phyloP scores from a whole-genome alignment of 2,888 invertebrate species.

The Thereva nobilitata region DNA sequence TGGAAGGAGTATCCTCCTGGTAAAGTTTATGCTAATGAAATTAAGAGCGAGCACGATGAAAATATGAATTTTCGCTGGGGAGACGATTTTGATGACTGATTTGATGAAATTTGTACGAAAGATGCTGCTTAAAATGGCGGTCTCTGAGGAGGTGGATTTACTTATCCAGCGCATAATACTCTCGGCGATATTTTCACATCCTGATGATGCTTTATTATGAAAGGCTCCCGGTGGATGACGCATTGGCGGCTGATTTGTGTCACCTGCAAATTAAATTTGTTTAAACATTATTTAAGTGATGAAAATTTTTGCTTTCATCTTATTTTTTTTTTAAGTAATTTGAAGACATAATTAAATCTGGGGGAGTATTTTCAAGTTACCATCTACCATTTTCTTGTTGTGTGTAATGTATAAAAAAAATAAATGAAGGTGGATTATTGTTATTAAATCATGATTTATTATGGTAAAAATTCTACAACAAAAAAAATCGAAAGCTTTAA shows the following conservation, averaged over 20 bases:
- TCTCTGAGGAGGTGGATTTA: background rate
- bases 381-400: no score
- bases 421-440: no score
- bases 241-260: conserved; percentile 57
- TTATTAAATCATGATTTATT: no score
- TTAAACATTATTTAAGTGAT: background rate
- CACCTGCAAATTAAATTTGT: conserved; percentile 47
- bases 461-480: no score
- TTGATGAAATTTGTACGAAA: conserved; percentile 36
- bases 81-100: conserved; percentile 40
- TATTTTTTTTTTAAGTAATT: no score
- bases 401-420: no score
- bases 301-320: background rate
- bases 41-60: conserved; percentile 37
- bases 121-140: conserved; percentile 22
- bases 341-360: no score
- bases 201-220: conserved; percentile 56
- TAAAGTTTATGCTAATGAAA: conserved; percentile 40
- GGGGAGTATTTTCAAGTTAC: no score
- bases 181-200: conserved; percentile 33
- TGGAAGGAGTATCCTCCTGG: conserved; percentile 33
- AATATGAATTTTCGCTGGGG: conserved; percentile 36
- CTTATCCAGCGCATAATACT: conserved; percentile 17
- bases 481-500: no score
- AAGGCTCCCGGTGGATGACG: conserved; percentile 59